Conservation (phyloP, 2,888 invertebrate species). For the Pogonocherus hispidulus region DNA sequence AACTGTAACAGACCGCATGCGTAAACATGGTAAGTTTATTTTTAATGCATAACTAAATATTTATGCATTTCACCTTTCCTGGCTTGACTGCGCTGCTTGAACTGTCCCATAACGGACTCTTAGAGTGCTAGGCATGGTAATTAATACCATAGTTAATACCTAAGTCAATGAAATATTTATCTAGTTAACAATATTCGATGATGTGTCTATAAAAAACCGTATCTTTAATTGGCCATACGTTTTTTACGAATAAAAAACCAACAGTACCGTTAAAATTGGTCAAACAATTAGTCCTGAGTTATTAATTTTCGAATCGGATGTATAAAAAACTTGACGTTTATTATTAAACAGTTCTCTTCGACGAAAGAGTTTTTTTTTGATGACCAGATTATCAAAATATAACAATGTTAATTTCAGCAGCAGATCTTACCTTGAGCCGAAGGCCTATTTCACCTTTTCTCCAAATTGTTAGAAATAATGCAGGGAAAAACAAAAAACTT, state of each 20-base stretch:
- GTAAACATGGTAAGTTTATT: not conserved
- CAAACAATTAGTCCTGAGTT: not conserved
- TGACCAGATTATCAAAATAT: too few species aligned
- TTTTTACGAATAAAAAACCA: not conserved
- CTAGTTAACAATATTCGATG: not conserved
- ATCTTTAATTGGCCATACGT: not conserved
- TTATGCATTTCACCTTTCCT: not conserved
- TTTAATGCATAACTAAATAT: not conserved
- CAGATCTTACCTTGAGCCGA: too few species aligned
- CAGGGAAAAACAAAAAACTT: too few species aligned
- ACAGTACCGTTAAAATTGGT: not conserved
- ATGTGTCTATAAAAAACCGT: not conserved
- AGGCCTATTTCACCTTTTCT: too few species aligned
- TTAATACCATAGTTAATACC: not conserved
- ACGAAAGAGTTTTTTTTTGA: too few species aligned
- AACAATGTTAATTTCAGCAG: too few species aligned
- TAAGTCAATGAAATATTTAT: not conserved
- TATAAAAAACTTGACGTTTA: too few species aligned
- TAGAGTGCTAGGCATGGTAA: not conserved
- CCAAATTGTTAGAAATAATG: too few species aligned
- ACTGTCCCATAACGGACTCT: not conserved
- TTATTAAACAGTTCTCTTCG: too few species aligned
- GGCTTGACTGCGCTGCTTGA: not conserved
- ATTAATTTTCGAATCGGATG: not conserved
- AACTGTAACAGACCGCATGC: not conserved